Conservation (phyloP, 2,113 vertebrate species). For the Sitta europaea region DNA sequence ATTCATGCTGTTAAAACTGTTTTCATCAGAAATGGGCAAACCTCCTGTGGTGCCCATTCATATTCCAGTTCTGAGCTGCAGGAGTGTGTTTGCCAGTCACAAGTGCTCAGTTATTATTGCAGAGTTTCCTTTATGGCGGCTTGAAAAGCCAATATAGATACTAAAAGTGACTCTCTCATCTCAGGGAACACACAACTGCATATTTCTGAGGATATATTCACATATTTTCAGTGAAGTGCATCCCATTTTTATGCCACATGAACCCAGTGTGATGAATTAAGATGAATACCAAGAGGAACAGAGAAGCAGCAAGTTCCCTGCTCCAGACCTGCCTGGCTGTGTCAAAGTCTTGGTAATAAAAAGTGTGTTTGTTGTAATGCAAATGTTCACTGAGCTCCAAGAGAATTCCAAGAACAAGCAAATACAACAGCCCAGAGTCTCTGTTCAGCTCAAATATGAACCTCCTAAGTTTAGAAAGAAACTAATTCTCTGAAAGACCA, state of each 20-base stretch:
- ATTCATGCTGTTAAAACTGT: constrained; percentile 70
- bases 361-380: neutral
- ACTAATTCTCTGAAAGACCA: neutral
- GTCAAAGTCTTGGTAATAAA: neutral
- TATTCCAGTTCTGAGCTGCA: constrained; percentile 48
- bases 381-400: neutral
- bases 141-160: constrained; percentile 30
- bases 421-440: neutral
- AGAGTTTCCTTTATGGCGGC: constrained; percentile 49
- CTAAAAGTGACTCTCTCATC: constrained; percentile 32
- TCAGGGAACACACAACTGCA: neutral
- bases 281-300: neutral
- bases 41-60: constrained; percentile 59
- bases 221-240: constrained; percentile 29
- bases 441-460: neutral
- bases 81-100: constrained; percentile 50
- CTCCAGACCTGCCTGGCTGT: neutral
- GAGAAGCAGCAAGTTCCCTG: neutral
- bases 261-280: constrained; percentile 45
- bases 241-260: constrained; percentile 3
- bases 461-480: neutral
- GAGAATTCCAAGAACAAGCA: neutral
- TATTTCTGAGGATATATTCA: neutral
- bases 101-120: constrained; percentile 42
- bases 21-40: constrained; percentile 60